Percentiles rank a stretch among this genome's conserved stretches.
Conservation (phyloP, 2,797 vertebrate genomes). For the Xerus rutilus region DNA sequence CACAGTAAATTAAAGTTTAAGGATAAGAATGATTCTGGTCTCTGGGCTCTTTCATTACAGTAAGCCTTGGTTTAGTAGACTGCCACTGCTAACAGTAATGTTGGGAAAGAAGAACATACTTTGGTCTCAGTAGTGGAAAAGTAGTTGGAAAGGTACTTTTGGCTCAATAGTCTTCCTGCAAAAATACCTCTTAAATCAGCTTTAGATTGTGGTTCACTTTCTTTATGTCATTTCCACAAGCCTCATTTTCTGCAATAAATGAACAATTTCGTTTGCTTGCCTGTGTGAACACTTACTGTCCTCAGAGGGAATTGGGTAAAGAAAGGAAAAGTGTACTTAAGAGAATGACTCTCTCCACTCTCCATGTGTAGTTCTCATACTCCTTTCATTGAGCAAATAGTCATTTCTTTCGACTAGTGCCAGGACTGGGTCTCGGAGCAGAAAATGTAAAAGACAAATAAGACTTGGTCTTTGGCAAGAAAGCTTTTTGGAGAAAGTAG, state of each 20-base stretch:
- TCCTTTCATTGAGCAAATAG: slow-evolving; percentile 1
- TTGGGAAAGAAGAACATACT: not conserved
- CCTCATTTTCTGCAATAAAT: slow-evolving; percentile 65
- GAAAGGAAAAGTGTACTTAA: not conserved
- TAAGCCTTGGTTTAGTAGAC: not conserved
- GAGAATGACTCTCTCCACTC: slow-evolving; percentile 25
- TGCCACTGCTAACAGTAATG: not conserved
- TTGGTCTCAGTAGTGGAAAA: slow-evolving; percentile 15
- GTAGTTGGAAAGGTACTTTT: slow-evolving; percentile 41
- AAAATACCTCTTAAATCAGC: slow-evolving; percentile 64
- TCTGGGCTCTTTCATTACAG: not conserved
- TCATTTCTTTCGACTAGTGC: not conserved
- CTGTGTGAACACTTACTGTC: not conserved
- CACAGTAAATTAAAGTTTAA: not conserved
- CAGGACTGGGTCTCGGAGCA: not conserved
- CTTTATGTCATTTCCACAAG: not conserved
- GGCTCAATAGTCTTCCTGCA: slow-evolving; percentile 27
- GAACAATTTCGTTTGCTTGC: slow-evolving; percentile 50
- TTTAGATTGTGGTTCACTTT: slow-evolving; percentile 44
- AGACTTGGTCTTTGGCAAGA: not conserved
- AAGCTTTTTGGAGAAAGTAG: not conserved
- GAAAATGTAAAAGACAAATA: not conserved
- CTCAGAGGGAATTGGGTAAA: not conserved
- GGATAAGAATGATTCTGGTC: not conserved
- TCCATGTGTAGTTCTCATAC: not conserved